phyloP scores from a whole-genome alignment of 2,888 invertebrate genomes.

The Deilephila elpenor region DNA sequence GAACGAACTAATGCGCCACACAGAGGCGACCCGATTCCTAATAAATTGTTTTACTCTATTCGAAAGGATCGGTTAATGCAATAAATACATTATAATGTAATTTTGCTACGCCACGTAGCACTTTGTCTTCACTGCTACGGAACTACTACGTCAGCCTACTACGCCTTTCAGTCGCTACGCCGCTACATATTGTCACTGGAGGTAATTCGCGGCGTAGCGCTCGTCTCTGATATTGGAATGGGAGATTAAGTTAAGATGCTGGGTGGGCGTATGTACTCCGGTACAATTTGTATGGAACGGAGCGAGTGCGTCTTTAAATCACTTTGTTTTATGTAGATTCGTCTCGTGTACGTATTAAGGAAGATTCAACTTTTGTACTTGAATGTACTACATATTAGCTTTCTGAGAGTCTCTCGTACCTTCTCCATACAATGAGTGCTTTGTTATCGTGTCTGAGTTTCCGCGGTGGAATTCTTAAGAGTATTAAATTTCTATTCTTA shows the following conservation, averaged over 20 bases:
- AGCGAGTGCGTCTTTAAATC: not conserved
- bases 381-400: not conserved
- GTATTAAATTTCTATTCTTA: too few species aligned
- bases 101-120: slow-evolving; percentile 8
- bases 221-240: slow-evolving; percentile 5
- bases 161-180: not conserved
- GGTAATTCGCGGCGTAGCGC: slow-evolving; percentile 13
- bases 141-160: not conserved
- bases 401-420: not conserved
- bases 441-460: not conserved
- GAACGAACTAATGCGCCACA: slow-evolving; percentile 51
- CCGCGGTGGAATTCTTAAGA: too few species aligned
- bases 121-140: not conserved
- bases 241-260: slow-evolving; percentile 5
- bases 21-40: slow-evolving; percentile 32
- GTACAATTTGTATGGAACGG: slow-evolving; percentile 14
- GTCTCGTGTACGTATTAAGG: slow-evolving; percentile 18
- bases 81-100: slow-evolving; percentile 35
- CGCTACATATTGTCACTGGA: not conserved
- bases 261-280: not conserved
- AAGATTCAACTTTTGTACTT: not conserved
- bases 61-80: slow-evolving; percentile 35
- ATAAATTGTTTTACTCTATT: slow-evolving; percentile 38
- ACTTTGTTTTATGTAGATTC: slow-evolving; percentile 13
- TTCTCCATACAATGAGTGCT: not conserved